Percentiles rank a stretch among this genome's conserved stretches.
Conservation (phyloP, 2,113 vertebrate species). For the Rhagologus leucostigma region DNA sequence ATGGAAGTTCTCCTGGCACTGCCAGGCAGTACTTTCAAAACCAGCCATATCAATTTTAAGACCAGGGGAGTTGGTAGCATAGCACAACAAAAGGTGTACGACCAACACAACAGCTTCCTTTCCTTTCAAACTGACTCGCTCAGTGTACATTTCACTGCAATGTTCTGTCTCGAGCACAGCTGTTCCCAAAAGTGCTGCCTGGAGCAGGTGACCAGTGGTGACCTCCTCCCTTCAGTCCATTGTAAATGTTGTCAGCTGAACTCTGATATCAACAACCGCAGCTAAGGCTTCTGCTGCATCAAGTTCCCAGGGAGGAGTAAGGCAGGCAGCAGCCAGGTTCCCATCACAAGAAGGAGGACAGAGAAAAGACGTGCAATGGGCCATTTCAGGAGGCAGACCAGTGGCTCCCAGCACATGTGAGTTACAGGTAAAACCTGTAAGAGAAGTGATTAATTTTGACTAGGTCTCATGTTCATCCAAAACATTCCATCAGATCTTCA, state of each 20-base stretch:
- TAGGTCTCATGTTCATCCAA: background rate
- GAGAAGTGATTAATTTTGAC: background rate
- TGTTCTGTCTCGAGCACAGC: background rate
- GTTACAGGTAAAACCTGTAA: background rate
- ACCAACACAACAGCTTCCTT: background rate
- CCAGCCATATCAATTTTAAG: background rate
- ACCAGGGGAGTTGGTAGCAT: background rate
- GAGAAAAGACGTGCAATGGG: accelerated
- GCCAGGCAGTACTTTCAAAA: background rate
- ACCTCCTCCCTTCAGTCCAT: background rate
- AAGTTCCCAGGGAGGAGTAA: background rate
- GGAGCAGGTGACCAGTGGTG: background rate
- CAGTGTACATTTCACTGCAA: background rate
- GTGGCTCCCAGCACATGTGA: accelerated
- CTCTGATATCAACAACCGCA: background rate
- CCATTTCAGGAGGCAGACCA: background rate
- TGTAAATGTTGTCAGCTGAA: background rate
- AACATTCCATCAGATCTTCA: background rate
- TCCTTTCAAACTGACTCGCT: background rate
- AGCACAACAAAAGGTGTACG: background rate
- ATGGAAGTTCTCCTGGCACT: background rate
- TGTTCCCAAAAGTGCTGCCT: background rate
- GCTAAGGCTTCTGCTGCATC: background rate
- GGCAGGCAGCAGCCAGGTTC: background rate
- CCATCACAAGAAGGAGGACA: background rate